These are phyloP conservation scores for Andrena camellia DNA, from an alignment of 2,888 invertebrate genomes.

Conservation along the genomic window DNA sequence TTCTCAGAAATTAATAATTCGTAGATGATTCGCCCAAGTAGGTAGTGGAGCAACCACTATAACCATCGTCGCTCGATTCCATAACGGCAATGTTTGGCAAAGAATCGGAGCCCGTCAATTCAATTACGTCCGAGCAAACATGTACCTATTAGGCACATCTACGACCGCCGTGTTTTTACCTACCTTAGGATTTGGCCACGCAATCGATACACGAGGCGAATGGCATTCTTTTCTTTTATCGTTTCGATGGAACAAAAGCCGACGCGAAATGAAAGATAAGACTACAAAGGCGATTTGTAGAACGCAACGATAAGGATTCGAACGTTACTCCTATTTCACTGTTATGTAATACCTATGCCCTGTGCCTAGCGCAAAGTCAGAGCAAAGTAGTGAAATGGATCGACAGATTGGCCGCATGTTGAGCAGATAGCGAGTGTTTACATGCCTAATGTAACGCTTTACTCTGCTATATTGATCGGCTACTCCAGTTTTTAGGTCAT, in stretches of 20 bases:
- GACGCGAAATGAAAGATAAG: too few relatives aligned
- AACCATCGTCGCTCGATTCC: constrained; percentile 39
- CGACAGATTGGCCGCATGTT: constrained; percentile 74
- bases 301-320: too few relatives aligned
- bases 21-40: constrained; percentile 47
- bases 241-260: too few relatives aligned
- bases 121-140: neutral
- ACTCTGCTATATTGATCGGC: constrained; percentile 64
- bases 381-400: constrained; percentile 31
- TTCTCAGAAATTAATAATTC: constrained; percentile 53
- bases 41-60: constrained; percentile 44
- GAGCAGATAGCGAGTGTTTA: constrained; percentile 78
- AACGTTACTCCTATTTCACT: too few relatives aligned
- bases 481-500: constrained; percentile 57
- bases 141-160: constrained; percentile 53
- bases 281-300: too few relatives aligned
- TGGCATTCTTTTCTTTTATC: too few relatives aligned
- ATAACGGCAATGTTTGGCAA: constrained; percentile 50
- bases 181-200: too few relatives aligned
- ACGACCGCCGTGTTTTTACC: constrained; percentile 5
- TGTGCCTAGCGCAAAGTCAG: neutral
- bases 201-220: too few relatives aligned
- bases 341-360: too few relatives aligned
- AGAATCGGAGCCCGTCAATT: neutral
- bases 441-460: constrained; percentile 79